Base-by-base conservation (phyloP, 2,888 invertebrate species). In the Chalcis sispes region DNA sequence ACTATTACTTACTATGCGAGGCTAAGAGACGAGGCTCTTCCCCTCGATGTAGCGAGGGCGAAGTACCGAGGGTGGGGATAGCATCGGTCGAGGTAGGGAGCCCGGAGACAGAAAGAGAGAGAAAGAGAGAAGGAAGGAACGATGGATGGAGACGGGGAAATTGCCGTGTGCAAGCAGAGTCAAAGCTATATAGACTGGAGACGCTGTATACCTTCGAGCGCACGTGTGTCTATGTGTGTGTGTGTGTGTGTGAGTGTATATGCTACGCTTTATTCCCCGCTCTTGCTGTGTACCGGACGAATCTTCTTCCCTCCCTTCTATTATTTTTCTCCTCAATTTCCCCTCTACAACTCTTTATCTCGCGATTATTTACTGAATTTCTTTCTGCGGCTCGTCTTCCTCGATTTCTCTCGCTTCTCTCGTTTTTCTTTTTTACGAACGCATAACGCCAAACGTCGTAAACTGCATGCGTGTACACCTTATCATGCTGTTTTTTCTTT, bases 1-100 rank as follows among this genome's bases (percentile, higher is more conserved):
- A 86, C 87, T 87, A 87, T 86, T 84, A 83, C 86, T 87, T 87
- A 87, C 86, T 83, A 82, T 82, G 74, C 36, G 52, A 52, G 54
- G 62, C 52, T 27, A 29, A 32, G 48, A 27, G n/a, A 72, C 27
- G 59, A 29, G 65, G n/a, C n/a, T n/a, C n/a, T n/a, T n/a, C n/a
- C n/a, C 8, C 29, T 13, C 42, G 25, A 29, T 40, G 40, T 58
- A 59, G 59, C 27, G 73, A 66, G 29, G 25, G 72, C 3, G 64
- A 42, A 23, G 71, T n/a, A n/a, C n/a, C n/a, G n/a, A n/a, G n/a
- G n/a, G n/a, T n/a, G n/a, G n/a, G n/a, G n/a, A n/a, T n/a, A n/a
- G n/a, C n/a, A n/a, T n/a, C n/a, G n/a, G n/a, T n/a, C n/a, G n/a
- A n/a, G n/a, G n/a, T n/a, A n/a, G n/a, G n/a, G n/a, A n/a, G n/a